Conservation (phyloP, 2,888 invertebrate genomes). For the Cheilosia scutellata region DNA sequence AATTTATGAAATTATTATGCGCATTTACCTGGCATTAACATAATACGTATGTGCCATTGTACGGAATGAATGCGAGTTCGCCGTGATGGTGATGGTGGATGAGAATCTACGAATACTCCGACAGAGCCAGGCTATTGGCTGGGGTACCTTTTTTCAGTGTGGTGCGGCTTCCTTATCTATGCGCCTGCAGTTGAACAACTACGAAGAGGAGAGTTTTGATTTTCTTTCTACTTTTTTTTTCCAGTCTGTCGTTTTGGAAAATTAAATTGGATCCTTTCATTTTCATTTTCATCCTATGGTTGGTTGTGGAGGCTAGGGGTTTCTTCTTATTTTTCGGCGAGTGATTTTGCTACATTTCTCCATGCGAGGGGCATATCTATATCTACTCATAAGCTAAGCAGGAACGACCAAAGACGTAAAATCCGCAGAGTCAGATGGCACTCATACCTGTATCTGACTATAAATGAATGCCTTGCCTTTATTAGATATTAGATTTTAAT, state of each 20-base stretch:
- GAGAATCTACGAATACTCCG: neutral
- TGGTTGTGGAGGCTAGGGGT: neutral
- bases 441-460: slow-evolving; percentile 25
- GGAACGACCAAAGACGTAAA: slow-evolving; percentile 30
- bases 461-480: slow-evolving; percentile 49
- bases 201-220: slow-evolving; percentile 35
- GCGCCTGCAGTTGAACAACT: slow-evolving; percentile 74
- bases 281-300: slow-evolving; percentile 58
- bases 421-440: slow-evolving; percentile 56
- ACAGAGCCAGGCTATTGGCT: slow-evolving; percentile 53
- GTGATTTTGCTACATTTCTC: slow-evolving; percentile 26
- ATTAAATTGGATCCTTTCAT: slow-evolving; percentile 74
- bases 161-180: slow-evolving; percentile 63
- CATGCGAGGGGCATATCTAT: slow-evolving; percentile 21
- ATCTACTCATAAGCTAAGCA: neutral
- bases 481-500: slow-evolving; percentile 73
- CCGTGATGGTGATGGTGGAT: slow-evolving; percentile 7
- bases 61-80: slow-evolving; percentile 51
- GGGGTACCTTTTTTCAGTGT: slow-evolving; percentile 60
- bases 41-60: slow-evolving; percentile 75
- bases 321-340: slow-evolving; percentile 18
- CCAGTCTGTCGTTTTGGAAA: slow-evolving; percentile 58
- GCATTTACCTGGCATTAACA: slow-evolving; percentile 76
- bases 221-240: slow-evolving; percentile 10
- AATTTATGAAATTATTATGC: slow-evolving; percentile 77